Evolutionary conservation across 2,888 invertebrate species (phyloP).

Genomic region (Pilophorus perplexus): DNA sequence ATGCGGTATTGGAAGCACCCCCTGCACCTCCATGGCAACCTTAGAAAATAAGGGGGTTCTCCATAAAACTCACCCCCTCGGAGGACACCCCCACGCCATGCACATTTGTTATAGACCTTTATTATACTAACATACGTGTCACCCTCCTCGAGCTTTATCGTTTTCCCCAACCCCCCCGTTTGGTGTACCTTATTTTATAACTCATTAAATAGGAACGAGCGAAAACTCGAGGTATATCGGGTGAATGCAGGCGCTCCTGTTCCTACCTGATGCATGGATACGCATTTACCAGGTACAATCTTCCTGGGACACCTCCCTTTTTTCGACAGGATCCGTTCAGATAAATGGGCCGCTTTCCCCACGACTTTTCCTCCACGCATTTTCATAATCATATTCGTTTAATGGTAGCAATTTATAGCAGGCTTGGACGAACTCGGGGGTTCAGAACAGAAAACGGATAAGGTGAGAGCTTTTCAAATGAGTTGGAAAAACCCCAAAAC

Average conservation of each 20-base stretch:
- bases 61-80: conserved; percentile 33
- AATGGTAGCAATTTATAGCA: too few species aligned
- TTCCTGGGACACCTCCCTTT: conserved; percentile 25
- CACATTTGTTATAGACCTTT: conserved; percentile 46
- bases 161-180: not conserved
- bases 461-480: not conserved
- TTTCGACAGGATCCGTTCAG: not conserved
- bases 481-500: not conserved
- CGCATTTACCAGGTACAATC: conserved; percentile 36
- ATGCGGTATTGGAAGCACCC: conserved; percentile 34
- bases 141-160: conserved; percentile 26
- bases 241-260: conserved; percentile 16
- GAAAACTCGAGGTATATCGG: not conserved
- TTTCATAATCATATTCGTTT: conserved; percentile 33
- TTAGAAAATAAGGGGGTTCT: conserved; percentile 30
- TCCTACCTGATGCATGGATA: conserved; percentile 33
- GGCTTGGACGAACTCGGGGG: too few species aligned
- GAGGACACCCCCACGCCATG: not conserved
- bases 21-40: conserved; percentile 6
- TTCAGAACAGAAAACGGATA: not conserved
- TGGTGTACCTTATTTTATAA: conserved; percentile 37
- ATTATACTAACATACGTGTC: conserved; percentile 46
- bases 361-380: conserved; percentile 15
- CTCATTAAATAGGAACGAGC: conserved; percentile 39
- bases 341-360: conserved; percentile 20